These are phyloP conservation scores for Doryteuthis pealeii DNA, from an alignment of 1,140 invertebrate genomes.

Conservation along the genomic window DNA sequence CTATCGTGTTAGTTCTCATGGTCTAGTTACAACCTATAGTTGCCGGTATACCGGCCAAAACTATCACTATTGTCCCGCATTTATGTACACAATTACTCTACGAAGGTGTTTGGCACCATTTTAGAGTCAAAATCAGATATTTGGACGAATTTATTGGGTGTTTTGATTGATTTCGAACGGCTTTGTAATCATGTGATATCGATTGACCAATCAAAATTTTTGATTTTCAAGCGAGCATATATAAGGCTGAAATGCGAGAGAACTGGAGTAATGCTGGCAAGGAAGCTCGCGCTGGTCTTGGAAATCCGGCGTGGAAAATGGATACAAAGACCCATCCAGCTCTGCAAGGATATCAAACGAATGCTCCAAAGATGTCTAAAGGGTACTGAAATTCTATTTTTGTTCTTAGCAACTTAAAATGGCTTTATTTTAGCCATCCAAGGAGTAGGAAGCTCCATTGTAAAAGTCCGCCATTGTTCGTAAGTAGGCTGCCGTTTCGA, in stretches of 20 bases:
- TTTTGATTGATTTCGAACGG: slow-evolving; percentile 6
- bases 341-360: slow-evolving; percentile 57
- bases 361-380: slow-evolving; percentile 49
- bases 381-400: slow-evolving; percentile 58
- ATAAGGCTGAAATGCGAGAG: slow-evolving; percentile 33
- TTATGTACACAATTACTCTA: not conserved
- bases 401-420: slow-evolving; percentile 21
- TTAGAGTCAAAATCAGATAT: not conserved
- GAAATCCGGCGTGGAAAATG: slow-evolving; percentile 56
- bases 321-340: slow-evolving; percentile 60
- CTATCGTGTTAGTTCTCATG: not conserved
- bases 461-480: slow-evolving; percentile 17
- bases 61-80: not conserved
- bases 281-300: slow-evolving; percentile 42
- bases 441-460: slow-evolving; percentile 6
- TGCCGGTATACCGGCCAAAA: not conserved
- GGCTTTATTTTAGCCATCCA: not conserved
- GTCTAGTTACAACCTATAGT: not conserved
- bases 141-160: not conserved
- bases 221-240: slow-evolving; percentile 49
- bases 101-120: not conserved
- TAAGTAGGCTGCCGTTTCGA: slow-evolving; percentile 13
- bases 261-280: slow-evolving; percentile 41
- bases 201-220: slow-evolving; percentile 53
- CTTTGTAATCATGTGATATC: slow-evolving; percentile 48